These are phyloP conservation scores for Protosalanx chinensis DNA, from an alignment of 2,797 vertebrate species.

Conservation along the genomic window DNA sequence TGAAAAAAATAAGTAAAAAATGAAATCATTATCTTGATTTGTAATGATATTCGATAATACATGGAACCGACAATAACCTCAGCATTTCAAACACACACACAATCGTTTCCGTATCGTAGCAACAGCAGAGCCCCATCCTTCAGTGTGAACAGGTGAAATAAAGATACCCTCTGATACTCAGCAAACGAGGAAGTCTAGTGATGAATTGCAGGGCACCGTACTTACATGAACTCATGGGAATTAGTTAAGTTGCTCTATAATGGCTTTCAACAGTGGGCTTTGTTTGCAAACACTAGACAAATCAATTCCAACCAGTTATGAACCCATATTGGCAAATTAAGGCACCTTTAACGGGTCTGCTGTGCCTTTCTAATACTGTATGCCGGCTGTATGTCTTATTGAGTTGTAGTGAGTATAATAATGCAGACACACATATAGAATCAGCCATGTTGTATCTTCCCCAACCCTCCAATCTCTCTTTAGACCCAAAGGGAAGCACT, in stretches of 20 bases:
- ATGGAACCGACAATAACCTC: neutral
- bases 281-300: constrained; percentile 11
- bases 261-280: constrained; percentile 53
- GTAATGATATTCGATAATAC: neutral
- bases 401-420: neutral
- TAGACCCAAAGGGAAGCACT: neutral
- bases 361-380: constrained; percentile 55
- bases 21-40: neutral
- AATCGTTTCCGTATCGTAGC: neutral
- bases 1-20: neutral
- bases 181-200: neutral
- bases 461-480: neutral
- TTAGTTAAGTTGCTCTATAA: constrained; percentile 29
- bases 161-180: constrained; percentile 5
- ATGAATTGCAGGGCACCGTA: constrained; percentile 13
- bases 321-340: constrained; percentile 44
- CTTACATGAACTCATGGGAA: neutral
- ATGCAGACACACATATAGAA: neutral
- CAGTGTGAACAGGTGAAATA: neutral
- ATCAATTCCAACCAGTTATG: constrained; percentile 11
- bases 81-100: neutral
- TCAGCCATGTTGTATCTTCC: neutral
- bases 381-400: constrained; percentile 19
- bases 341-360: constrained; percentile 55
- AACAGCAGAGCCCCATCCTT: neutral